A percentile compares a stretch with the other conserved stretches of the same genome.
These are phyloP conservation scores for Lasioglossum zephyrum DNA, from an alignment of 2,888 invertebrate genomes.

Conservation along the genomic window DNA sequence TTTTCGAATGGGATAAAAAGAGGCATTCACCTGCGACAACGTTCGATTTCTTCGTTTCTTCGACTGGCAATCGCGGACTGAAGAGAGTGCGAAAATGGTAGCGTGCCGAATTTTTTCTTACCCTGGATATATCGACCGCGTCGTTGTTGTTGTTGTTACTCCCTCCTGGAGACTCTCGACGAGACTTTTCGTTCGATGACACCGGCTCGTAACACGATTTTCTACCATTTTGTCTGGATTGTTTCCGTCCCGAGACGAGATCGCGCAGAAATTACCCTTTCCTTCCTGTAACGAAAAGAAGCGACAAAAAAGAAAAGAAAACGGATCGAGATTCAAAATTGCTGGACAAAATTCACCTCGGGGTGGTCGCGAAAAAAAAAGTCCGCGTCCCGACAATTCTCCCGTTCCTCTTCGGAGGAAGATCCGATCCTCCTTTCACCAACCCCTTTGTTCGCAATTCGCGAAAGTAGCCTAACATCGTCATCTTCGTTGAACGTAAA, in stretches of 20 bases:
- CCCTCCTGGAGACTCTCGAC: slow-evolving; percentile 56
- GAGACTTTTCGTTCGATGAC: slow-evolving; percentile 54
- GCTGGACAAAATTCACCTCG: background rate
- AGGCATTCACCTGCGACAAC: slow-evolving; percentile 49
- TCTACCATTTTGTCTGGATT: slow-evolving; percentile 18
- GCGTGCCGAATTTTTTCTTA: slow-evolving; percentile 73
- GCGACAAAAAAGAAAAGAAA: background rate
- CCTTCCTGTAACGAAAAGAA: background rate
- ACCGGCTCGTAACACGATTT: background rate
- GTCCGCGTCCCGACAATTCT: slow-evolving; percentile 15
- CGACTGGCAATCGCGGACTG: slow-evolving; percentile 66
- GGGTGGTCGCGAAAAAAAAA: slow-evolving; percentile 11
- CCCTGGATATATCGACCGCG: slow-evolving; percentile 55
- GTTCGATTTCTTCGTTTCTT: slow-evolving; percentile 68
- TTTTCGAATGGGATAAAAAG: background rate
- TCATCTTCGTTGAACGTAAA: slow-evolving; percentile 76
- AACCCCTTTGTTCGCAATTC: slow-evolving; percentile 67
- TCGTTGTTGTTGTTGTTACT: slow-evolving; percentile 63
- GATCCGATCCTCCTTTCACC: slow-evolving; percentile 19
- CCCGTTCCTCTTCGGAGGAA: slow-evolving; percentile 54
- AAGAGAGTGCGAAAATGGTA: slow-evolving; percentile 65
- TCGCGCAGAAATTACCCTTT: background rate
- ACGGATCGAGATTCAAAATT: slow-evolving; percentile 4
- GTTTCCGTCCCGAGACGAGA: slow-evolving; percentile 23
- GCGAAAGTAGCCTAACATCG: slow-evolving; percentile 75